phyloP scores from a whole-genome alignment of 2,888 invertebrate genomes.

The Brachypterus glaber region DNA sequence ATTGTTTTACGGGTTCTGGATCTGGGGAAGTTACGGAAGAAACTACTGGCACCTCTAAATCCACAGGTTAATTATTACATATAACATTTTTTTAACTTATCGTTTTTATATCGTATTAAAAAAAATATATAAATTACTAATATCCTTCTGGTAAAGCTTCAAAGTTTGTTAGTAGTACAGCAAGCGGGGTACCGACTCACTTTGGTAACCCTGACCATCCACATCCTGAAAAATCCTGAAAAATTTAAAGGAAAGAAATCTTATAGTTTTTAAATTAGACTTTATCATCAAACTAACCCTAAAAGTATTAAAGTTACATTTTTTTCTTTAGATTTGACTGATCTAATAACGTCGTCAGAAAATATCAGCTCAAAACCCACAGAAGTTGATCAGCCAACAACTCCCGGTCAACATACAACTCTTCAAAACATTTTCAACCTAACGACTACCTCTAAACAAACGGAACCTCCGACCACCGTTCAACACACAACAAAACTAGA shows the following conservation, averaged over 20 bases:
- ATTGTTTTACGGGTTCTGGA: conserved; percentile 75
- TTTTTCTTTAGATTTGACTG: conserved; percentile 16
- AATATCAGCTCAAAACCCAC: conserved; percentile 28
- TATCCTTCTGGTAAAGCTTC: too few species aligned
- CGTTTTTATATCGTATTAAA: too few species aligned
- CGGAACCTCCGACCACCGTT: conserved; percentile 6
- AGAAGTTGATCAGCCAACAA: conserved; percentile 31
- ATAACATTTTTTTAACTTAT: too few species aligned
- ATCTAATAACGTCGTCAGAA: conserved; percentile 20
- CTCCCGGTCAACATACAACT: conserved; percentile 12
- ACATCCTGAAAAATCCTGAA: too few species aligned
- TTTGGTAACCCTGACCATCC: too few species aligned
- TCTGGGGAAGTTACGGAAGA: conserved; percentile 61
- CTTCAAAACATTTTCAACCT: conserved; percentile 8
- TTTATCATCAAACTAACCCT: too few species aligned
- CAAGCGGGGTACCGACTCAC: too few species aligned
- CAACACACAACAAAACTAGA: conserved; percentile 7
- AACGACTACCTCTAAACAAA: conserved; percentile 14
- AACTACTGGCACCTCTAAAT: conserved; percentile 46
- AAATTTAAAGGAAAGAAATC: too few species aligned
- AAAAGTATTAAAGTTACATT: too few species aligned
- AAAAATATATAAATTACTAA: too few species aligned
- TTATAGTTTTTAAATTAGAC: too few species aligned
- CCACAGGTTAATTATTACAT: conserved; percentile 43
- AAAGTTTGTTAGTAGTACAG: too few species aligned